phyloP scores from a whole-genome alignment of 2,888 invertebrate genomes.

The Sesia bembeciformis region DNA sequence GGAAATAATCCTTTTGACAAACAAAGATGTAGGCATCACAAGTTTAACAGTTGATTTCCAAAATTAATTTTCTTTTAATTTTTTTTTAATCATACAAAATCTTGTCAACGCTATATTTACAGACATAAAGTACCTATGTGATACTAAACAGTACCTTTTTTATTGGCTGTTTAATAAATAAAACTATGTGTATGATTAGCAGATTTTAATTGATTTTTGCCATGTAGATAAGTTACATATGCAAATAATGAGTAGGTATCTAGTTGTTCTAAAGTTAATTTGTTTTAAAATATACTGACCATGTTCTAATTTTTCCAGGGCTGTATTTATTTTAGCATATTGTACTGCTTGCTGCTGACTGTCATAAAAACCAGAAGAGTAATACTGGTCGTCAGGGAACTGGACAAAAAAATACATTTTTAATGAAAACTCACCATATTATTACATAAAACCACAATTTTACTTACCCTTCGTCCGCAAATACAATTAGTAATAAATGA shows the following conservation, averaged over 20 bases:
- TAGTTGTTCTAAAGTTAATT: not conserved
- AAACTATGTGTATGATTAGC: too few species aligned
- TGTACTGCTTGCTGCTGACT: conserved; percentile 14
- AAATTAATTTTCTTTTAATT: too few species aligned
- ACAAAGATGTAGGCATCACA: too few species aligned
- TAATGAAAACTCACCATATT: conserved; percentile 1
- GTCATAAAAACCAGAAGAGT: conserved; percentile 31
- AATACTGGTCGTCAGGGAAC: conserved; percentile 41
- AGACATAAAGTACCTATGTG: too few species aligned
- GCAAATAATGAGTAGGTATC: not conserved
- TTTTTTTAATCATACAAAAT: too few species aligned
- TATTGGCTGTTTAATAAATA: too few species aligned
- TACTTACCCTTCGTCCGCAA: conserved; percentile 34
- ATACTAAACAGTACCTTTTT: too few species aligned
- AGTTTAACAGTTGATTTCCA: too few species aligned
- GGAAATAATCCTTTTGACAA: too few species aligned
- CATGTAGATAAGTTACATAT: not conserved
- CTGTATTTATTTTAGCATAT: conserved; percentile 32
- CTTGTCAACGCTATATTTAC: too few species aligned
- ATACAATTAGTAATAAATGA: conserved; percentile 15
- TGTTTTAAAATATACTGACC: conserved; percentile 21
- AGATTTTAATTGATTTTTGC: too few species aligned
- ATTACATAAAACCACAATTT: not conserved
- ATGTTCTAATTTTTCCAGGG: conserved; percentile 40
- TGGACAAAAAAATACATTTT: conserved; percentile 10